Evolutionary conservation across 2,888 invertebrate genomes (phyloP), one percentile per base, ranked within the genome.

Genomic region (Horisme vitalbata): DNA sequence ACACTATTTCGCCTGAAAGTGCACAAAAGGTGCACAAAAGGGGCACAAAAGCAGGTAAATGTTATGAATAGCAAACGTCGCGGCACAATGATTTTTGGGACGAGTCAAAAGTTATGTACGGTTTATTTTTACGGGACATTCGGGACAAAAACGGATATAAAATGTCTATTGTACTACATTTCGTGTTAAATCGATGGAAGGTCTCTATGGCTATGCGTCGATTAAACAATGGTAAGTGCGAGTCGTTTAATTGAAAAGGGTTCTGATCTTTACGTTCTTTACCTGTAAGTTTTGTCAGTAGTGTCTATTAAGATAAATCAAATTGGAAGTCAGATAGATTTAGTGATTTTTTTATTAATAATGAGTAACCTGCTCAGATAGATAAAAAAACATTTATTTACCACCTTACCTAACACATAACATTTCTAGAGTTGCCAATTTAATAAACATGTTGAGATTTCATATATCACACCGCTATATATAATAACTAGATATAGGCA

Each of bases 51-150:
- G n/a, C n/a, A 87, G 88, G 87, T 86, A 85, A 71, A 73, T 65
- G 71, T 55, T 48, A 70, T 80, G 86, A 82, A 83, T 80, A 80
- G 82, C 63, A 67, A 63, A 77, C 73, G 79, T 77, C 71, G 61
- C 52, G 55, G 65, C 61, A 77, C 77, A 79, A 81, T 75, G 76
- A 78, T 73, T 73, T 81, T 83, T 70, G 73, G 81, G 81, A 71
- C 81, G 76, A 85, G 86, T 84, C 83, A 83, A 83, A 82, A 81
- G 79, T 84, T 79, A 82, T 72, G 67, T 68, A 65, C 69, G 78
- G 77, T 78, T 77, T 82, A 77, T 76, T 80, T 82, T 81, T 73
- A 78, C 63, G 68, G 63, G 69, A 71, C 66, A 63, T 61, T 62
- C 57, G 63, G 68, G 44, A 52, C 53, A 44, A 56, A 53, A 55